These are phyloP conservation scores for Venturia canescens DNA, from an alignment of 1,140 invertebrate genomes.

Conservation along the genomic window DNA sequence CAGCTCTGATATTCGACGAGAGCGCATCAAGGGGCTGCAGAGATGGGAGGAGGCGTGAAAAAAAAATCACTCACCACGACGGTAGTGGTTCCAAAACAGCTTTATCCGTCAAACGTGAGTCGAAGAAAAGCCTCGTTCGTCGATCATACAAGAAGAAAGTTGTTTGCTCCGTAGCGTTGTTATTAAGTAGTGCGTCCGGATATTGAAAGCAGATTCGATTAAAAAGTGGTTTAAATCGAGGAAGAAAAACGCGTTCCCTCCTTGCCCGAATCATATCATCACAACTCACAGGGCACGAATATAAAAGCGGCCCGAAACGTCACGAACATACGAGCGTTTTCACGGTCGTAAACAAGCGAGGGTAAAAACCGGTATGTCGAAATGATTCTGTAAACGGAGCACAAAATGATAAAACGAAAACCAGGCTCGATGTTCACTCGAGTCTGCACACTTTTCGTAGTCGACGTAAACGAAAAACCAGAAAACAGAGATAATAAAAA, in stretches of 20 bases:
- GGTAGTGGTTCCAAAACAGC: constrained; percentile 19
- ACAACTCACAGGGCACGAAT: constrained; percentile 47
- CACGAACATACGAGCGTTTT: neutral
- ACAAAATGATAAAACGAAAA: constrained; percentile 17
- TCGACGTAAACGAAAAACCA: neutral
- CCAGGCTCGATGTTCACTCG: constrained; percentile 6
- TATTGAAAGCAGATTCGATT: neutral
- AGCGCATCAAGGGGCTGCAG: no score
- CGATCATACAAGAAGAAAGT: constrained; percentile 2
- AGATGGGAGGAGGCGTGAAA: neutral
- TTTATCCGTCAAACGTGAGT: constrained; percentile 23
- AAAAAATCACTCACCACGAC: constrained; percentile 32
- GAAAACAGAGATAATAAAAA: neutral
- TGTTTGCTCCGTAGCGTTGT: constrained; percentile 12
- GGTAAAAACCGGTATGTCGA: neutral
- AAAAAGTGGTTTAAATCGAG: neutral
- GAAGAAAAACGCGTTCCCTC: constrained; percentile 16
- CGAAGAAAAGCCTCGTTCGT: constrained; percentile 1
- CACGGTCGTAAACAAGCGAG: neutral
- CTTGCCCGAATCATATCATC: constrained; percentile 46
- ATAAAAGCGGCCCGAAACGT: neutral
- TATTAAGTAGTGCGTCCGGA: no score
- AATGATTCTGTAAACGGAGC: neutral
- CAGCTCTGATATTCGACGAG: no score
- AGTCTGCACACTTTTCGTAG: neutral